These are phyloP conservation scores for Leucophenga maculata DNA, from an alignment of 2,888 invertebrate species.

Conservation along the genomic window DNA sequence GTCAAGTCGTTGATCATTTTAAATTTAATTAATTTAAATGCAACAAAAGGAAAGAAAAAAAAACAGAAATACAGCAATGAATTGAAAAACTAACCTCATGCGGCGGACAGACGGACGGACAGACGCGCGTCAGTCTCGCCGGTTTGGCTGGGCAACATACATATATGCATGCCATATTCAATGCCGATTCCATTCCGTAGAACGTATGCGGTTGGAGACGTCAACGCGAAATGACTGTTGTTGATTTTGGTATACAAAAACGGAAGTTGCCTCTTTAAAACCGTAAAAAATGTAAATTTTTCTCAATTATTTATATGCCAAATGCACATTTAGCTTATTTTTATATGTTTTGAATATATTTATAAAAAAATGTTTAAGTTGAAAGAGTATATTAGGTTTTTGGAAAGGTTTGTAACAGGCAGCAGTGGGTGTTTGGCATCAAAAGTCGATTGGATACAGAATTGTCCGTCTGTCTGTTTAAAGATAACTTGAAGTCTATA, in stretches of 20 bases:
- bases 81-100: background rate
- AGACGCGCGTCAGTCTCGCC: background rate
- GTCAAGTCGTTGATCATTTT: conserved; percentile 12
- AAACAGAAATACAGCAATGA: background rate
- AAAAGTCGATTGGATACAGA: too few species aligned
- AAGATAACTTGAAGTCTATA: too few species aligned
- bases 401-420: too few species aligned
- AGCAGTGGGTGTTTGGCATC: too few species aligned
- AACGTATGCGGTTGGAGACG: conserved; percentile 22
- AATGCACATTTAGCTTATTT: conserved; percentile 23
- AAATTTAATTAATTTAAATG: conserved; percentile 19
- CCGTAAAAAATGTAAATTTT: conserved; percentile 50
- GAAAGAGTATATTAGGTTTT: too few species aligned
- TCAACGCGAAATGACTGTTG: conserved; percentile 7
- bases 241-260: conserved; percentile 23
- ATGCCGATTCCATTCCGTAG: too few species aligned
- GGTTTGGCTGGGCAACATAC: background rate
- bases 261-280: conserved; percentile 60
- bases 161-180: background rate
- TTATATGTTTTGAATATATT: background rate
- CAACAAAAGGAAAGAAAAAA: conserved; percentile 1
- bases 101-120: background rate
- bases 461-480: too few species aligned
- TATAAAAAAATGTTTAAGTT: too few species aligned
- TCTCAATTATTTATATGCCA: conserved; percentile 49